Conservation (phyloP, 2,888 invertebrate genomes). For the Dorcus parallelipipedus region DNA sequence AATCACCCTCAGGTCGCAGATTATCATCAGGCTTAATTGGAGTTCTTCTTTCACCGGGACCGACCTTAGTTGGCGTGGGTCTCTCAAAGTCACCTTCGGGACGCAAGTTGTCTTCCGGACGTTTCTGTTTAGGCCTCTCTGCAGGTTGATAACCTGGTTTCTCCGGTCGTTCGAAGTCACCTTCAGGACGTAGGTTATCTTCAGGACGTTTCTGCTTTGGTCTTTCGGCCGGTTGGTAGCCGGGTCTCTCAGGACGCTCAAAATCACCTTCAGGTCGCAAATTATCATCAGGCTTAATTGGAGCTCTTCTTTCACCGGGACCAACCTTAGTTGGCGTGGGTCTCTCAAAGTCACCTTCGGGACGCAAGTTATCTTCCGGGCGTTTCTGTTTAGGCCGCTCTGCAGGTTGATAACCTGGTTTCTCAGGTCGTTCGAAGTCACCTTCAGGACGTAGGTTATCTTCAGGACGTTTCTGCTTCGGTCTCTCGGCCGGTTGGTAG, state of each 20-base stretch:
- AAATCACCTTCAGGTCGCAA: constrained; percentile 52
- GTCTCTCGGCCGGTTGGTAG: constrained; percentile 47
- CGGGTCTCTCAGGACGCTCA: constrained; percentile 43
- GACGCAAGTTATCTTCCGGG: constrained; percentile 58
- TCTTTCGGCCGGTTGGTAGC: constrained; percentile 46
- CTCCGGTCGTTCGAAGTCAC: constrained; percentile 54
- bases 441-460: constrained; percentile 55
- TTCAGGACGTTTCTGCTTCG: constrained; percentile 52
- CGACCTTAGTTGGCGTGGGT: constrained; percentile 48
- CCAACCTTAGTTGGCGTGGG: constrained; percentile 47
- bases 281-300: constrained; percentile 55
- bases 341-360: constrained; percentile 57
- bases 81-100: constrained; percentile 51
- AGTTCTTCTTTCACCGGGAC: constrained; percentile 50
- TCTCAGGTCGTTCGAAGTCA: constrained; percentile 50
- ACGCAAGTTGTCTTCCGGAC: constrained; percentile 50
- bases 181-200: constrained; percentile 55
- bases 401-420: constrained; percentile 44
- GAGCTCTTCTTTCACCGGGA: constrained; percentile 47
- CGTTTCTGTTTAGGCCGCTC: constrained; percentile 47
- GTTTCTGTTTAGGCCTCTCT: constrained; percentile 43
- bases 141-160: constrained; percentile 46
- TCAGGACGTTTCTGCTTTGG: constrained; percentile 44
- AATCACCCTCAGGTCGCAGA: constrained; percentile 56
- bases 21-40: constrained; percentile 49